Percentiles rank a stretch among this genome's conserved stretches.
Conservation (phyloP, 2,888 invertebrate genomes). For the Cephus rjabovi region DNA sequence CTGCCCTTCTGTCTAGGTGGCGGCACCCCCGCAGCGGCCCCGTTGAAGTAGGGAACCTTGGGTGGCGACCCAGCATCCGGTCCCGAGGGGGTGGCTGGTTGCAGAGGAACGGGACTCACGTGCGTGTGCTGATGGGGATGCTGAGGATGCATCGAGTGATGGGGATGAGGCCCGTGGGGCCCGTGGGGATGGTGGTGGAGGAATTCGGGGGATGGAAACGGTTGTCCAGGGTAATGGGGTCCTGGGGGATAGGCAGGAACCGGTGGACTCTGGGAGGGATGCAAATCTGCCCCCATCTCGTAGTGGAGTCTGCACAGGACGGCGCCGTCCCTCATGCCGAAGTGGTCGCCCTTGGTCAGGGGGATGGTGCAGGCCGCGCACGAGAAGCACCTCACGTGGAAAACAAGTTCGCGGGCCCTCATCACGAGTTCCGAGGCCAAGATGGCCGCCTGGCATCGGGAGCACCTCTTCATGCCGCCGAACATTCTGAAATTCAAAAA, state of each 20-base stretch:
- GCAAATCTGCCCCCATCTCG: constrained; percentile 69
- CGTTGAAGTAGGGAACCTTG: constrained; percentile 70
- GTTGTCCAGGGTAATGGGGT: constrained; percentile 70
- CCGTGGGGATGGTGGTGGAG: constrained; percentile 51
- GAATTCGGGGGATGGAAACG: constrained; percentile 70
- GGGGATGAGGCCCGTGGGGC: constrained; percentile 61
- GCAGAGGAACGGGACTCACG: constrained; percentile 68
- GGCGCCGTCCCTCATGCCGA: constrained; percentile 89
- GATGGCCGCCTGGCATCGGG: constrained; percentile 90
- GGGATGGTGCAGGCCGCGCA: constrained; percentile 89
- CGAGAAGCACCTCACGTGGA: constrained; percentile 95
- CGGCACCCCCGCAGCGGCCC: constrained; percentile 69
- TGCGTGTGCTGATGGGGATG: constrained; percentile 66
- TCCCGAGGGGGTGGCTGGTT: constrained; percentile 67
- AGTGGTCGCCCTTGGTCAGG: constrained; percentile 93
- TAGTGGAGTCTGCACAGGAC: constrained; percentile 87
- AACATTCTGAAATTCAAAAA: constrained; percentile 77
- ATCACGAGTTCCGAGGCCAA: constrained; percentile 93
- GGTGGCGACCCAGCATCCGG: constrained; percentile 56
- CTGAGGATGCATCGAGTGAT: constrained; percentile 63
- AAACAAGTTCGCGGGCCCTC: constrained; percentile 92
- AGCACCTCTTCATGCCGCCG: constrained; percentile 85
- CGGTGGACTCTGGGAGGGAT: constrained; percentile 63
- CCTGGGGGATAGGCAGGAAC: constrained; percentile 63
- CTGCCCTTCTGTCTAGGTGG: constrained; percentile 90